Conservation (phyloP, 2,888 invertebrate genomes). For the Ephialtes manifestator region DNA sequence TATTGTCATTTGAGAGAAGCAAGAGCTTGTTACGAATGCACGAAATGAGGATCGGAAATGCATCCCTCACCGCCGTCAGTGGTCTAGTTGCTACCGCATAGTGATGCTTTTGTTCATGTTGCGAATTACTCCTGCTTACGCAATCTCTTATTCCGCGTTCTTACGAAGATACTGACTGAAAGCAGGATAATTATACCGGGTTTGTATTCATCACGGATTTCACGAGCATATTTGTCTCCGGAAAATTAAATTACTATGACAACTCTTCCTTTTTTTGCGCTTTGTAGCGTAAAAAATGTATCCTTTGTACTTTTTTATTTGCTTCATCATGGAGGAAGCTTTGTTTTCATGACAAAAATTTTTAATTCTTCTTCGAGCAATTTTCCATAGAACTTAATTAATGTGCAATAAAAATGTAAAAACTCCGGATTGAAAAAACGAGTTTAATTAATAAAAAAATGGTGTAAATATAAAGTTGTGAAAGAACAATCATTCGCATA, state of each 20-base stretch:
- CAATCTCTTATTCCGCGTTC: slow-evolving; percentile 3
- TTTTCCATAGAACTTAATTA: too few species aligned
- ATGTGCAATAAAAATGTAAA: too few species aligned
- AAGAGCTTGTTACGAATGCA: slow-evolving; percentile 29
- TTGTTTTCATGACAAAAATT: not conserved
- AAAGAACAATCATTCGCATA: too few species aligned
- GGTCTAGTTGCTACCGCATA: slow-evolving; percentile 9
- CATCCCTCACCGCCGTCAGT: not conserved
- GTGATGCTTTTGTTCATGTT: slow-evolving; percentile 38
- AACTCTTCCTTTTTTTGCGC: not conserved
- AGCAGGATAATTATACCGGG: not conserved
- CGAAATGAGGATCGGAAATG: slow-evolving; percentile 40
- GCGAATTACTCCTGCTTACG: slow-evolving; percentile 4
- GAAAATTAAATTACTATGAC: not conserved
- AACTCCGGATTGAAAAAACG: too few species aligned
- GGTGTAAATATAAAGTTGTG: too few species aligned
- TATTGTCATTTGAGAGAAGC: slow-evolving; percentile 30
- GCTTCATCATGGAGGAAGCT: not conserved
- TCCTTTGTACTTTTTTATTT: not conserved
- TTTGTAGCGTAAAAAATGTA: not conserved
- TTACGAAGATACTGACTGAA: slow-evolving; percentile 28
- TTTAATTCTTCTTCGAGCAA: too few species aligned
- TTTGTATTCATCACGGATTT: slow-evolving; percentile 1
- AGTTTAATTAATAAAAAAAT: too few species aligned
- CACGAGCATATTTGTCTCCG: not conserved